Evolutionary conservation across 2,888 invertebrate species (phyloP).

Genomic region (Allolobophora icterica): DNA sequence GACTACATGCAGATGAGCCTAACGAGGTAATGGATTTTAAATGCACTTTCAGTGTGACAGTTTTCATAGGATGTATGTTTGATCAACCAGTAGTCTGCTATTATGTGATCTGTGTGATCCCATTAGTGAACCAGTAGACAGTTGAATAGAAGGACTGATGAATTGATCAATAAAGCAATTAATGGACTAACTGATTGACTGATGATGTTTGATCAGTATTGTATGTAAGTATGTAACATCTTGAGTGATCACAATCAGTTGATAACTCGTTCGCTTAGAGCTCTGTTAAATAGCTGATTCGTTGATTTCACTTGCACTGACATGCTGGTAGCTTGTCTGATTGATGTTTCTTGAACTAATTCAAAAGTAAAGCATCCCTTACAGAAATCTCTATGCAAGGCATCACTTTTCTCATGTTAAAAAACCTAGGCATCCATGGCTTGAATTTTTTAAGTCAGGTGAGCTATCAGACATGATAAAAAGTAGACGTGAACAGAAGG

Average conservation of each 20-base stretch:
- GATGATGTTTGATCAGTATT: background rate
- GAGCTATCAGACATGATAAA: too few relatives aligned
- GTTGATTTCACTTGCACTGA: background rate
- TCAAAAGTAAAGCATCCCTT: background rate
- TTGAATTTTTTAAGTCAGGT: too few relatives aligned
- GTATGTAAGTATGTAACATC: background rate
- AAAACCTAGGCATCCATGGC: too few relatives aligned
- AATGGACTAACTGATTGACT: background rate
- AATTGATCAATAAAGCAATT: too few relatives aligned
- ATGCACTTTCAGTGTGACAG: background rate
- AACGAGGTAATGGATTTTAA: constrained; percentile 32
- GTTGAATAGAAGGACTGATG: too few relatives aligned
- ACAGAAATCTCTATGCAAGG: background rate
- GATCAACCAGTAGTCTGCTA: background rate
- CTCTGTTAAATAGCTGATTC: background rate
- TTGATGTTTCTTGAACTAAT: background rate
- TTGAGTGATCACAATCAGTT: background rate
- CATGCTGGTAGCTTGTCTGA: too few relatives aligned
- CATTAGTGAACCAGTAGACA: too few relatives aligned
- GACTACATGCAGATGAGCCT: constrained; percentile 54
- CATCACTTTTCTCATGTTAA: too few relatives aligned
- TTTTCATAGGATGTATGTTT: background rate
- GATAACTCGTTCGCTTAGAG: too few relatives aligned
- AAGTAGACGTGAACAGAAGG: too few relatives aligned
- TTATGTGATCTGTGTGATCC: background rate